phyloP scores from a whole-genome alignment of 2,113 vertebrate species.

The Passer domesticus region DNA sequence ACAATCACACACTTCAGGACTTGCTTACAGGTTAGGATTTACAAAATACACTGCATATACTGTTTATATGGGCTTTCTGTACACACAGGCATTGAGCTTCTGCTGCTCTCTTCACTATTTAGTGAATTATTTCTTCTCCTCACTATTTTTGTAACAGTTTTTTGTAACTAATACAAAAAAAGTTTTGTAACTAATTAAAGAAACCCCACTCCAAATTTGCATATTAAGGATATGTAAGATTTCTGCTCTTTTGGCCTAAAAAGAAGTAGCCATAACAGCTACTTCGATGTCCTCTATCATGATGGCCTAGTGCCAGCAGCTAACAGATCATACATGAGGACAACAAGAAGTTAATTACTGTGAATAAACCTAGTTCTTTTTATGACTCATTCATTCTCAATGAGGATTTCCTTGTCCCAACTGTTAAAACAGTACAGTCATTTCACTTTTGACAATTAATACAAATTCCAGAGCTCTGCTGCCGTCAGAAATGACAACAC shows the following conservation, averaged over 20 bases:
- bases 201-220: not conserved
- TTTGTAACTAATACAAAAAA: not conserved
- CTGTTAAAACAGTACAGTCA: constrained; percentile 29
- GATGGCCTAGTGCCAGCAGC: not conserved
- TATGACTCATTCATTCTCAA: constrained; percentile 57
- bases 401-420: constrained; percentile 10
- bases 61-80: not conserved
- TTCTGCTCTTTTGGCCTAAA: not conserved
- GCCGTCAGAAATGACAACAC: constrained; percentile 8
- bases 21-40: not conserved
- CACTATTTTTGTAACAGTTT: not conserved
- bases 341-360: constrained; percentile 58
- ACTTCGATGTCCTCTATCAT: not conserved
- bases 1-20: not conserved
- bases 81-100: not conserved
- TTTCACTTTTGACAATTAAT: constrained; percentile 31
- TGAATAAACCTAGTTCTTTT: constrained; percentile 29
- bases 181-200: not conserved
- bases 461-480: not conserved
- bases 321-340: constrained; percentile 35
- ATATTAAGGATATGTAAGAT: not conserved
- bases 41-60: not conserved
- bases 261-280: not conserved
- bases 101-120: not conserved
- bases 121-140: not conserved